Evolutionary conservation across 2,797 vertebrate genomes (phyloP).

Genomic region (Propithecus deckenii): DNA sequence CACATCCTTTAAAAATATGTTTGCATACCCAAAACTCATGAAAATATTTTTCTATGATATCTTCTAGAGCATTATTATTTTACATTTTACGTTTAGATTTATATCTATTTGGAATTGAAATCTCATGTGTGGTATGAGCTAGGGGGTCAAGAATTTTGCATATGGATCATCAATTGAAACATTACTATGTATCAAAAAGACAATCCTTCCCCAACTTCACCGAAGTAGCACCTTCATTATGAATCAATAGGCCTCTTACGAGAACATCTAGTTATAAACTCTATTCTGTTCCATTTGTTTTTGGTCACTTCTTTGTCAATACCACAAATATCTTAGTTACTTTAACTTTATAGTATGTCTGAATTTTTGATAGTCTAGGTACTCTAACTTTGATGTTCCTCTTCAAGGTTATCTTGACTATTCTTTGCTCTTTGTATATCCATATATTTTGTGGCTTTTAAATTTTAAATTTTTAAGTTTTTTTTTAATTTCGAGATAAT

Average conservation of each 20-base stretch:
- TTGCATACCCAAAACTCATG: background rate
- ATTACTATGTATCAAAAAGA: background rate
- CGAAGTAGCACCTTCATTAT: background rate
- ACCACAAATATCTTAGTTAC: too few relatives aligned
- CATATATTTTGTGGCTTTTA: too few relatives aligned
- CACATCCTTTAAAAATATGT: background rate
- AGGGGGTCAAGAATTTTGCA: background rate
- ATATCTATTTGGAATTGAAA: background rate
- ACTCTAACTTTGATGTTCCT: too few relatives aligned
- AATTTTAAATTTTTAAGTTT: too few relatives aligned
- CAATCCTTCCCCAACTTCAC: background rate
- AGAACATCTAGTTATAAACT: background rate
- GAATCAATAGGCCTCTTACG: background rate
- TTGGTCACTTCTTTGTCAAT: too few relatives aligned
- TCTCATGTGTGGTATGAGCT: background rate
- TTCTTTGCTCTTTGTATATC: too few relatives aligned
- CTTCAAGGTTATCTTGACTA: too few relatives aligned
- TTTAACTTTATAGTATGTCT: too few relatives aligned
- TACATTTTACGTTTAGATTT: background rate
- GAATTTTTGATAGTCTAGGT: too few relatives aligned
- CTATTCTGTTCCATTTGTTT: background rate
- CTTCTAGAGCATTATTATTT: background rate
- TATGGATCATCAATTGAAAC: background rate
- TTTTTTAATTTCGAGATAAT: too few relatives aligned
- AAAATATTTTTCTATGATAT: background rate